Percentiles rank a stretch among this genome's conserved stretches.
phyloP scores from a whole-genome alignment of 2,113 vertebrate genomes.

The Talpa occidentalis region DNA sequence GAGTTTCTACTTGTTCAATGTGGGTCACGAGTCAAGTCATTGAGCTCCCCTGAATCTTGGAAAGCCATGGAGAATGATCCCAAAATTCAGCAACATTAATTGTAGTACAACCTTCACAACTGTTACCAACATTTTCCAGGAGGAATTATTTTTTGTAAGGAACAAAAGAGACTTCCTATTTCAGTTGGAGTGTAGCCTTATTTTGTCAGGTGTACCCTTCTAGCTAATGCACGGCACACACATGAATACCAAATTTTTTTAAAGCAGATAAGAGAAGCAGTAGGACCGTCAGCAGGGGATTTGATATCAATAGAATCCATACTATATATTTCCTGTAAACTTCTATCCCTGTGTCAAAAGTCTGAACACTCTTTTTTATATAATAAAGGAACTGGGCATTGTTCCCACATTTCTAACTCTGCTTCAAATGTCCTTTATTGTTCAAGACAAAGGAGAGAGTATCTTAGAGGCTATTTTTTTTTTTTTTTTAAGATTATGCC shows the following conservation, averaged over 20 bases:
- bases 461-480: background rate
- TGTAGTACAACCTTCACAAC: background rate
- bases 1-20: accelerated
- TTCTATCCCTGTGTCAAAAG: background rate
- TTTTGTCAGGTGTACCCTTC: background rate
- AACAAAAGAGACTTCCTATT: background rate
- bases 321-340: background rate
- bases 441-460: background rate
- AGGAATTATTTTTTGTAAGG: background rate
- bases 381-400: conserved; percentile 17
- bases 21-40: background rate
- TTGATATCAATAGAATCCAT: background rate
- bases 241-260: background rate
- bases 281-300: background rate
- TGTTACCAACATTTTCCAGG: background rate
- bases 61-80: background rate
- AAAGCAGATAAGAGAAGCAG: background rate
- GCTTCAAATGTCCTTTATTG: conserved; percentile 24
- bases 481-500: background rate
- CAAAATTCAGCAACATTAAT: background rate
- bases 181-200: background rate
- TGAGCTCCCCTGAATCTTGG: background rate
- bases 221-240: background rate
- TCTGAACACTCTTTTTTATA: background rate
- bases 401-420: background rate